Conservation (phyloP, 2,113 vertebrate species). For the Pogona vitticeps region DNA sequence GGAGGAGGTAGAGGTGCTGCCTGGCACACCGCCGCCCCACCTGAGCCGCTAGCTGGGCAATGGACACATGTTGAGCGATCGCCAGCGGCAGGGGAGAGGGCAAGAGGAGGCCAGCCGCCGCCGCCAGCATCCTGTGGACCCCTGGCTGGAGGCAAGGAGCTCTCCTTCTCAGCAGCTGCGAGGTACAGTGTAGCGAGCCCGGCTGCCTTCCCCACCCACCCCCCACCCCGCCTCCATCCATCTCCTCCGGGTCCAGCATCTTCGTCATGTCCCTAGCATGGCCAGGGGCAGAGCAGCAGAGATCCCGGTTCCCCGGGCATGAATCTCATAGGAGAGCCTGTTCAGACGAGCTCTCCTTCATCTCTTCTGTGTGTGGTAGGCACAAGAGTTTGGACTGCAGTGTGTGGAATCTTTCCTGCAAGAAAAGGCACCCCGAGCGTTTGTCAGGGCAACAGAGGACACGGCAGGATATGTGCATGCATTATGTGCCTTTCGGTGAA, state of each 20-base stretch:
- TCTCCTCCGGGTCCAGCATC: slow-evolving; percentile 20
- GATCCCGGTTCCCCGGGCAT: neutral
- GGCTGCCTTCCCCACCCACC: neutral
- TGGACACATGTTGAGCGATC: slow-evolving; percentile 34
- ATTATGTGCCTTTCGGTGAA: neutral
- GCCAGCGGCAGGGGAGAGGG: neutral
- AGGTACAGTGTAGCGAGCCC: neutral
- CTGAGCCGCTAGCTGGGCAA: slow-evolving; percentile 15
- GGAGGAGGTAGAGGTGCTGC: neutral
- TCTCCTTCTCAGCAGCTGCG: slow-evolving; percentile 20
- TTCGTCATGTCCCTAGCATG: slow-evolving; percentile 2
- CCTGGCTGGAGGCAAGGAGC: slow-evolving; percentile 33
- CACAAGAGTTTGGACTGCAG: neutral
- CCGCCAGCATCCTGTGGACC: slow-evolving; percentile 14
- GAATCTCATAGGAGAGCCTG: neutral
- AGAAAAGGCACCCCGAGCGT: neutral
- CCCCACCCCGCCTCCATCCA: neutral
- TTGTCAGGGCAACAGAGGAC: neutral
- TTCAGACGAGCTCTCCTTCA: neutral
- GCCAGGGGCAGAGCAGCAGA: neutral
- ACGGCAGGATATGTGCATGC: neutral
- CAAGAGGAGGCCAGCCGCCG: slow-evolving; percentile 2
- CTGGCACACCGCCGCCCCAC: slow-evolving; percentile 5
- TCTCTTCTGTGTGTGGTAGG: neutral
- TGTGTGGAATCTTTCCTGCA: neutral